Base-by-base conservation (phyloP, 2,888 invertebrate genomes). In the Drosophila recens region DNA sequence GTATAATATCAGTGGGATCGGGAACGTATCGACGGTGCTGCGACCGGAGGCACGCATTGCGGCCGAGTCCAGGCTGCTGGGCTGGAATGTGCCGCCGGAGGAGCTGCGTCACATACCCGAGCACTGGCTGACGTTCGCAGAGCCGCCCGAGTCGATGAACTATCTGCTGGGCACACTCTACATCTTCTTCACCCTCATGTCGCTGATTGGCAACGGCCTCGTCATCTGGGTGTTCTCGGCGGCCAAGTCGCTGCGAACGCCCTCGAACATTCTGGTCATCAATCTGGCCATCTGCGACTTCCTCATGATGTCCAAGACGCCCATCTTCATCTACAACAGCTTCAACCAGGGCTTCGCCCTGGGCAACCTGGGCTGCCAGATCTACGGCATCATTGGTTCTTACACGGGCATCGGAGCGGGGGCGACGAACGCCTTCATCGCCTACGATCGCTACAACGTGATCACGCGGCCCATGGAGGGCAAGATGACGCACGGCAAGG, bases 231-330 rank as follows among this genome's bases (percentile, higher is more conserved):
- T 97, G 79, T 97, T 97, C 91, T 94, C 90, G 34, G 90, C 92
- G 76, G 92, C 93, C 42, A 93, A 93, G 79, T 86, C 92, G 15
- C 70, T 93, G 57, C 87, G 92, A 48, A 92, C 93, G 0, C 96
- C 97, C 2, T 97, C 97, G 51, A 97, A 97, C 90, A 95, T 97
- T 90, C 95, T 97, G 69, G 97, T 97, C 11, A 94, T 97, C 56
- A 97, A 97, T 91, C 92, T 97, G 90, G 96, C 97, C 0, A 93
- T 97, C 66, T 95, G 96, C 82, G 97, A 97, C 92, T 97, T 97
- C 87, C 93, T 97, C 34, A 97, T 97, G 97, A 97, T 97, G 97
- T 92, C 95, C 36, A 97, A 97, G 93, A 94, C 97, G 0, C 97
- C 97, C 0, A 95, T 97, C 2, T 92, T 92, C 51, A 92, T 92